A percentile compares a stretch with the other conserved stretches of the same genome.
These are phyloP conservation scores for Anas bahamensis DNA, from an alignment of 2,797 vertebrate species.

Conservation along the genomic window DNA sequence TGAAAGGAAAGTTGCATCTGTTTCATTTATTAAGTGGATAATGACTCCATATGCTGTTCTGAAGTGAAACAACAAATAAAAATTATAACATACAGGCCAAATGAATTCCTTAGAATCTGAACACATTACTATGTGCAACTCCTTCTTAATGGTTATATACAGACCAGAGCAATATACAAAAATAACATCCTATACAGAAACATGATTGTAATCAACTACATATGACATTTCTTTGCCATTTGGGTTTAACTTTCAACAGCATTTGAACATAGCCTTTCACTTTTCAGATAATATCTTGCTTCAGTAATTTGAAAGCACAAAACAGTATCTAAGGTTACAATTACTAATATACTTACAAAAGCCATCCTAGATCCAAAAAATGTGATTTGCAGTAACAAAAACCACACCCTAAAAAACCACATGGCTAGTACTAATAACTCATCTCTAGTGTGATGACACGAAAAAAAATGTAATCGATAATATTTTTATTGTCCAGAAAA, in stretches of 20 bases:
- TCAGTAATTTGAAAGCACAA: slow-evolving; percentile 31
- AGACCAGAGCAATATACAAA: slow-evolving; percentile 21
- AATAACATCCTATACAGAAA: slow-evolving; percentile 24
- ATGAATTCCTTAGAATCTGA: slow-evolving; percentile 34
- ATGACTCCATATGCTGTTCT: slow-evolving; percentile 59
- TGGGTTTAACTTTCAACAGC: slow-evolving; percentile 39
- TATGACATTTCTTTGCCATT: slow-evolving; percentile 47
- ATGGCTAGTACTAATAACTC: neutral
- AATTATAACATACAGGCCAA: slow-evolving; percentile 33
- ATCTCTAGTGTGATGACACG: neutral
- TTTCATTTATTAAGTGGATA: slow-evolving; percentile 61
- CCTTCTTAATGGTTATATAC: slow-evolving; percentile 45
- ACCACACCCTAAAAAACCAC: neutral
- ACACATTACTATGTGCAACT: slow-evolving; percentile 7
- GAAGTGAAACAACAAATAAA: slow-evolving; percentile 54
- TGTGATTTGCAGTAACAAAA: neutral
- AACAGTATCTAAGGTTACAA: neutral
- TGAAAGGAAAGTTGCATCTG: slow-evolving; percentile 23
- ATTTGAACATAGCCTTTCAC: slow-evolving; percentile 3
- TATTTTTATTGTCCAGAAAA: neutral
- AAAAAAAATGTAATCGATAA: neutral
- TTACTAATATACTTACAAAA: neutral
- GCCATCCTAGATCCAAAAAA: neutral
- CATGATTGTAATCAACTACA: slow-evolving; percentile 23
- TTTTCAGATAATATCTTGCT: slow-evolving; percentile 49